A percentile compares a stretch with the other conserved stretches of the same genome.
Evolutionary conservation across 2,113 vertebrate species (phyloP).

Genomic region (Trogon surrucura): DNA sequence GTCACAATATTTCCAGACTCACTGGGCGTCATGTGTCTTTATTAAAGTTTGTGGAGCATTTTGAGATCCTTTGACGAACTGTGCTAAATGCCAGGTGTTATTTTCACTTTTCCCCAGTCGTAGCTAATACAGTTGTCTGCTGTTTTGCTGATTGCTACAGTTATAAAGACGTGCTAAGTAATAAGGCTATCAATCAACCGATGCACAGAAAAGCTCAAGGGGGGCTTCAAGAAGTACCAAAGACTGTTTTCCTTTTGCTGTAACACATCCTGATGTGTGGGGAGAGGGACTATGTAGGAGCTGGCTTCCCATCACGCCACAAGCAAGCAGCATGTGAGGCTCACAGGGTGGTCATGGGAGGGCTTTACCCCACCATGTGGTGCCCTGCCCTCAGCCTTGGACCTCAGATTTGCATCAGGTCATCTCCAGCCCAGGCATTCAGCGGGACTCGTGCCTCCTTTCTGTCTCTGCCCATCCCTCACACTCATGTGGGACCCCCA

Average conservation of each 20-base stretch:
- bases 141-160: background rate
- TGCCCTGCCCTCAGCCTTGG: background rate
- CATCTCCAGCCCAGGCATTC: background rate
- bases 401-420: background rate
- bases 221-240: background rate
- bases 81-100: slow-evolving; percentile 22
- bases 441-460: background rate
- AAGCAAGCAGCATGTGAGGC: rapidly evolving
- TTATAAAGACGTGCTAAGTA: background rate
- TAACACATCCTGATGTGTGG: rapidly evolving
- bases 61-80: background rate
- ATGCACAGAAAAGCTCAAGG: background rate
- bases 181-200: background rate
- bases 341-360: rapidly evolving
- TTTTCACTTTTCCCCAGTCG: background rate
- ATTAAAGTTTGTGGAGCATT: slow-evolving; percentile 27
- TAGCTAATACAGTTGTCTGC: slow-evolving; percentile 9
- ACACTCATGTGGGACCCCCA: rapidly evolving
- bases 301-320: rapidly evolving
- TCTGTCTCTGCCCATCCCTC: background rate
- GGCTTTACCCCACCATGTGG: rapidly evolving
- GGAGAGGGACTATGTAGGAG: background rate
- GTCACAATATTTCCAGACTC: slow-evolving; percentile 14
- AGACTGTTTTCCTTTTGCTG: background rate
- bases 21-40: background rate